Evolutionary conservation across 2,113 vertebrate species (phyloP), one percentile per base, ranked within the genome.

Genomic region (Chloropsis hardwickii): DNA sequence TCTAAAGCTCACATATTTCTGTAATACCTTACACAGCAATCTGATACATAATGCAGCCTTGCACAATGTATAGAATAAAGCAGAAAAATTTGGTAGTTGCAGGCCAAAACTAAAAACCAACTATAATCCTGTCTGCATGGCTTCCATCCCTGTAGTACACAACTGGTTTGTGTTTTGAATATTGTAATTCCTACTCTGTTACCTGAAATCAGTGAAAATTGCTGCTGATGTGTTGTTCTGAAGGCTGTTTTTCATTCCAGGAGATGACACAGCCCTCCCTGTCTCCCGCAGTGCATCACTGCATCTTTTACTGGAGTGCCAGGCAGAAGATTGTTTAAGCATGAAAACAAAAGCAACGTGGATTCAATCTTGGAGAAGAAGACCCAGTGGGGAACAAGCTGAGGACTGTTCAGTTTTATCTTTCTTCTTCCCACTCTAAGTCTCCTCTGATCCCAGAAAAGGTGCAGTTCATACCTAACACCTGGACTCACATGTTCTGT

Each of bases 401-500:
- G 51, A 66, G 18, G 42, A 81, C 21, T 0, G 1, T 22, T 74
- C 42, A 48, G 25, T 45, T 79, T 82, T n/a, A 11, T 44, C n/a
- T 60, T 64, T 67, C 28, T 70, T 88, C 27, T 39, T 86, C 27
- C 73, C n/a, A 11, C 12, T 56, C 44, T 62, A 73, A 51, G 71
- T 69, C 21, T 56, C 17, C 50, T 80, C 16, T 37, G 19, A 39
- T 17, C 18, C 28, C 61, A 71, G 69, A 69, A 56, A 81, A 78
- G 65, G 47, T 37, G 35, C 72, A 58, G 33, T 31, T 22, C 14
- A 44, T 8, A 15, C 8, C 69, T 50, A 12, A 44, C 10, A 21
- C 31, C 40, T 67, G 44, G 24, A 45, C 61, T 86, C 23, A 19
- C 48, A 6, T 0, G 1, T 20, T 31, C n/a, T 0, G 0, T 27